phyloP scores from a whole-genome alignment of 2,888 invertebrate genomes.

The Blera fallax region DNA sequence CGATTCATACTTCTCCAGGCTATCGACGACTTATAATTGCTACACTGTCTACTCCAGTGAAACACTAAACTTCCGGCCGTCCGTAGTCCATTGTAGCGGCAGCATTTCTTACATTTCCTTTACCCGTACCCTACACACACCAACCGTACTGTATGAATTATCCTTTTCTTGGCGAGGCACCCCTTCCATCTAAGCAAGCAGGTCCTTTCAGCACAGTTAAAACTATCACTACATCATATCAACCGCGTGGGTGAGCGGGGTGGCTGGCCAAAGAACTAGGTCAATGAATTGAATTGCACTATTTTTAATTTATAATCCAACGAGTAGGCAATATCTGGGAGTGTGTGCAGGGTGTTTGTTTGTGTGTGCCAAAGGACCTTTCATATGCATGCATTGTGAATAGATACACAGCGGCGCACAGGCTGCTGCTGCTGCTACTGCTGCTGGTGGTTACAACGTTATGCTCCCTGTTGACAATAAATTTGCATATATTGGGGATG shows the following conservation, averaged over 20 bases:
- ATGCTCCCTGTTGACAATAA: constrained; percentile 72
- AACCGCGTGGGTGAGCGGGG: not conserved
- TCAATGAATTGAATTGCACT: constrained; percentile 73
- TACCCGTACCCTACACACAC: not conserved
- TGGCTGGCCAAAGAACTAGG: constrained; percentile 48
- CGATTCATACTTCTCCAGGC: constrained; percentile 68
- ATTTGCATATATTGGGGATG: constrained; percentile 71
- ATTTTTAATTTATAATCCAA: constrained; percentile 72
- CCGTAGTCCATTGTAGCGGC: constrained; percentile 34
- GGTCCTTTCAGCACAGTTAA: constrained; percentile 12
- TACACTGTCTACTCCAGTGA: constrained; percentile 67
- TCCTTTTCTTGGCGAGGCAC: constrained; percentile 35
- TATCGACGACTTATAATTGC: constrained; percentile 70
- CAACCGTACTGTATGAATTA: constrained; percentile 56
- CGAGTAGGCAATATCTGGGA: constrained; percentile 60
- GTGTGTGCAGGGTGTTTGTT: constrained; percentile 12
- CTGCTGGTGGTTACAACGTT: constrained; percentile 59
- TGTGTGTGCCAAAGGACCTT: constrained; percentile 44
- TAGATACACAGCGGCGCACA: constrained; percentile 41
- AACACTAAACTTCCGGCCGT: constrained; percentile 69
- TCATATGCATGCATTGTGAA: constrained; percentile 52
- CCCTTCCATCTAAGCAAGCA: not conserved
- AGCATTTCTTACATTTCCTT: constrained; percentile 58
- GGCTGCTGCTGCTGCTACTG: constrained; percentile 15
- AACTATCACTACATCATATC: constrained; percentile 45